Evolutionary conservation across 2,888 invertebrate genomes (phyloP).

Genomic region (Lydus trimaculatus): DNA sequence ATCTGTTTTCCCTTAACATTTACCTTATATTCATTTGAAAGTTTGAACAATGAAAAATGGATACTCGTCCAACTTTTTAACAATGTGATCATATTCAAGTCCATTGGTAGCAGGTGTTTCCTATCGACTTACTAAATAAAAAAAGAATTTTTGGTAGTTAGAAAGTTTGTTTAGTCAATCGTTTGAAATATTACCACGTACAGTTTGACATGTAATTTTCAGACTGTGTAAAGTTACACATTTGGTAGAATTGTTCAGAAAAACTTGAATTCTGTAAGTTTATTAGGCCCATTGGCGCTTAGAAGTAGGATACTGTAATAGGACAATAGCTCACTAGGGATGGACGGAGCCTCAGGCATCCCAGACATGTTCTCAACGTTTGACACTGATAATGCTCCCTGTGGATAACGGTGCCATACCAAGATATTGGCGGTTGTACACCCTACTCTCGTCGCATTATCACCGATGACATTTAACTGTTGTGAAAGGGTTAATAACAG

Average conservation of each 20-base stretch:
- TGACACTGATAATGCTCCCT: neutral
- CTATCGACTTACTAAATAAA: neutral
- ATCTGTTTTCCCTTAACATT: neutral
- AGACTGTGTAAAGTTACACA: neutral
- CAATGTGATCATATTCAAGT: neutral
- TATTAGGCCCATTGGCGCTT: neutral
- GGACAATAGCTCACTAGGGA: neutral
- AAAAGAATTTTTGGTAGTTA: neutral
- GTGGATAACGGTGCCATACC: neutral
- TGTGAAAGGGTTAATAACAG: neutral
- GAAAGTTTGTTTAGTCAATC: neutral
- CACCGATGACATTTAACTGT: neutral
- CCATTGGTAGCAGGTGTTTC: neutral
- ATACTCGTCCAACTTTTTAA: neutral
- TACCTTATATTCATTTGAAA: neutral
- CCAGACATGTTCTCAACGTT: neutral
- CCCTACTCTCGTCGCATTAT: neutral
- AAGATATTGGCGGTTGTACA: neutral
- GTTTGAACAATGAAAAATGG: neutral
- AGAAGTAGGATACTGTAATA: neutral
- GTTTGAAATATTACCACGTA: neutral
- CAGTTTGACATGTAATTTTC: constrained; percentile 2
- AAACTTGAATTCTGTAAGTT: neutral
- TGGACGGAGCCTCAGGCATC: neutral
- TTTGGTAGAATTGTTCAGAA: neutral